Evolutionary conservation across 2,797 vertebrate genomes (phyloP).

Genomic region (Pantherophis vulpinus): DNA sequence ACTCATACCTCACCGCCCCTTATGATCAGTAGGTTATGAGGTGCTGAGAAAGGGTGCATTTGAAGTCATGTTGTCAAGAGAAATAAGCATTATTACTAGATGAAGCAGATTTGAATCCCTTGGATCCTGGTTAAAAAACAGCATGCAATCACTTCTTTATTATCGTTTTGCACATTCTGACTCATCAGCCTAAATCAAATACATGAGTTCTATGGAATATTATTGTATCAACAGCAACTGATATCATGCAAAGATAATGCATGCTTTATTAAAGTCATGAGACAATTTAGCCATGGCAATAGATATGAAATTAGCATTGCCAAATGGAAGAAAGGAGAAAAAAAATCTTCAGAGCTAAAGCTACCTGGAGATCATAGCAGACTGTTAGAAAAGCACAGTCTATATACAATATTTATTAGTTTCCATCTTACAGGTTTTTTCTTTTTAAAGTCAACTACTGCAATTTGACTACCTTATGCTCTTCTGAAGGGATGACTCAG

Average conservation of each 20-base stretch:
- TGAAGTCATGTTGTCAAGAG: neutral
- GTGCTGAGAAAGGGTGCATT: neutral
- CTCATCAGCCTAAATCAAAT: neutral
- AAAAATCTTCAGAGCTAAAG: conserved; percentile 39
- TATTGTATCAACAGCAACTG: conserved; percentile 35
- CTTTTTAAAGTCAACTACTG: conserved; percentile 17
- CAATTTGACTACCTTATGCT: conserved; percentile 43
- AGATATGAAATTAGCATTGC: conserved; percentile 55
- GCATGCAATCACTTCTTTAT: conserved; percentile 9
- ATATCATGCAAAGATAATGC: conserved; percentile 40
- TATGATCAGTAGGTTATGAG: neutral
- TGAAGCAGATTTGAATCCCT: neutral
- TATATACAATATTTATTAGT: conserved; percentile 36
- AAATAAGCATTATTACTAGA: neutral
- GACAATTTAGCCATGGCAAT: conserved; percentile 51
- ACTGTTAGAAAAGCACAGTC: conserved; percentile 4
- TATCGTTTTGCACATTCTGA: neutral
- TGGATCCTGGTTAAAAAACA: neutral
- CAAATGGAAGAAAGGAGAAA: conserved; percentile 38
- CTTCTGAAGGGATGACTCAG: neutral
- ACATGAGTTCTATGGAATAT: conserved; percentile 7
- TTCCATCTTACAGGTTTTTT: neutral
- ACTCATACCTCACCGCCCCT: neutral
- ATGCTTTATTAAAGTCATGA: conserved; percentile 42
- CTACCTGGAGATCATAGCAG: conserved; percentile 39